Evolutionary conservation across 2,888 invertebrate genomes (phyloP).

Genomic region (Brenthis ino): DNA sequence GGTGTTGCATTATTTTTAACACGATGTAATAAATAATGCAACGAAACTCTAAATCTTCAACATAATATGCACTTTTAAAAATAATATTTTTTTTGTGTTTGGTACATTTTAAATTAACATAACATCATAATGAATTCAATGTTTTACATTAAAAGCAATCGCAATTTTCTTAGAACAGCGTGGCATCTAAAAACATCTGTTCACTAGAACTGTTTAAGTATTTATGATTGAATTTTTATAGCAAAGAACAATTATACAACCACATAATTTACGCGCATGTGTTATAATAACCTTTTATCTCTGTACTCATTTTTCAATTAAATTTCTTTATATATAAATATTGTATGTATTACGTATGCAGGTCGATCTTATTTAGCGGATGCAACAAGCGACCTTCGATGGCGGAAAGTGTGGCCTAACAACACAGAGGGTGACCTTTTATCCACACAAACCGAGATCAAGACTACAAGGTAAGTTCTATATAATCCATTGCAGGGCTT

Average conservation of each 20-base stretch:
- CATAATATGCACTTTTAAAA: neutral
- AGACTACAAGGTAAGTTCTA: slow-evolving; percentile 63
- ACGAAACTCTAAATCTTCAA: too few species aligned
- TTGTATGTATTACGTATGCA: slow-evolving; percentile 46
- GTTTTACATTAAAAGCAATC: slow-evolving; percentile 1
- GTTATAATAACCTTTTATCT: too few species aligned
- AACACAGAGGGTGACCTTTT: slow-evolving; percentile 69
- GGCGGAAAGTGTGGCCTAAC: slow-evolving; percentile 85
- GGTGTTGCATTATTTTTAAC: neutral
- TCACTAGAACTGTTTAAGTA: slow-evolving; percentile 10
- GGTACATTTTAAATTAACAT: neutral
- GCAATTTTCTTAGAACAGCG: slow-evolving; percentile 8
- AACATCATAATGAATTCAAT: slow-evolving; percentile 2
- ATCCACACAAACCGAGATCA: slow-evolving; percentile 64
- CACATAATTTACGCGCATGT: too few species aligned
- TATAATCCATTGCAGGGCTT: neutral
- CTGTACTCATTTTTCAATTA: neutral
- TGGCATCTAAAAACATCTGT: neutral
- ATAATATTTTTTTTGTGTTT: neutral
- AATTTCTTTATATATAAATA: neutral
- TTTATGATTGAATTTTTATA: slow-evolving; percentile 13
- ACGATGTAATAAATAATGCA: neutral
- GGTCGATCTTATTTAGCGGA: slow-evolving; percentile 87
- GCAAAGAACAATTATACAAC: neutral
- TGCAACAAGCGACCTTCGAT: slow-evolving; percentile 86